A percentile compares a stretch with the other conserved stretches of the same genome.
These are phyloP conservation scores for Puffinus mauretanicus DNA, from an alignment of 2,113 vertebrate genomes.

Conservation along the genomic window DNA sequence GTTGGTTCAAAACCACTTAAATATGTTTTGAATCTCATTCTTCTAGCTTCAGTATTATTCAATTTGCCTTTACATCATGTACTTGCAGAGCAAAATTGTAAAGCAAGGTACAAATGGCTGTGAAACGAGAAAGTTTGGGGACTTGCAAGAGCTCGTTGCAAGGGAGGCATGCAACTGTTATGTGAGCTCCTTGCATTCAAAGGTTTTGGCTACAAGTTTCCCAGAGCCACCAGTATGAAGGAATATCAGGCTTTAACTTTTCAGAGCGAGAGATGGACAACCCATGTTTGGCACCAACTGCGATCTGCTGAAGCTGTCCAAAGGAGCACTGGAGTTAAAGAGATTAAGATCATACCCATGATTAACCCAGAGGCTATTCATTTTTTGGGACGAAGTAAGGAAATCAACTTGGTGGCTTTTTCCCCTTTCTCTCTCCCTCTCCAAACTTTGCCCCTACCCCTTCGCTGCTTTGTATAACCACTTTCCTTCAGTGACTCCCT, in stretches of 20 bases:
- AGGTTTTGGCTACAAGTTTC: neutral
- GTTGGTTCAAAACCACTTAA: neutral
- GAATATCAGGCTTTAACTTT: neutral
- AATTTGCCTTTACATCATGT: neutral
- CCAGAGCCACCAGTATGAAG: neutral
- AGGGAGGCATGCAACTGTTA: neutral
- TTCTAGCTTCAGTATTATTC: neutral
- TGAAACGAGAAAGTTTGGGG: neutral
- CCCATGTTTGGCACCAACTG: neutral
- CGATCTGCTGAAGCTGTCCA: neutral
- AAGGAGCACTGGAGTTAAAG: neutral
- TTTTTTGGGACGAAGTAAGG: neutral
- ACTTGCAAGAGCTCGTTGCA: neutral
- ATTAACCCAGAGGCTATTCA: neutral
- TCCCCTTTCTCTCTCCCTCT: neutral
- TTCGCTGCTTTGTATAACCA: neutral
- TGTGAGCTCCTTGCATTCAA: neutral
- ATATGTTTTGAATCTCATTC: neutral
- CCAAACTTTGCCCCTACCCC: neutral
- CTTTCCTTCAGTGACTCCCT: neutral
- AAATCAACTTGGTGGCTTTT: neutral
- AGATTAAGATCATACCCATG: fast-evolving
- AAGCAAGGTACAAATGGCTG: neutral
- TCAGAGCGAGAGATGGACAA: neutral
- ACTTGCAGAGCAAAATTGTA: neutral